Base-by-base conservation (phyloP, 2,888 invertebrate species). In the Agriopis marginaria region DNA sequence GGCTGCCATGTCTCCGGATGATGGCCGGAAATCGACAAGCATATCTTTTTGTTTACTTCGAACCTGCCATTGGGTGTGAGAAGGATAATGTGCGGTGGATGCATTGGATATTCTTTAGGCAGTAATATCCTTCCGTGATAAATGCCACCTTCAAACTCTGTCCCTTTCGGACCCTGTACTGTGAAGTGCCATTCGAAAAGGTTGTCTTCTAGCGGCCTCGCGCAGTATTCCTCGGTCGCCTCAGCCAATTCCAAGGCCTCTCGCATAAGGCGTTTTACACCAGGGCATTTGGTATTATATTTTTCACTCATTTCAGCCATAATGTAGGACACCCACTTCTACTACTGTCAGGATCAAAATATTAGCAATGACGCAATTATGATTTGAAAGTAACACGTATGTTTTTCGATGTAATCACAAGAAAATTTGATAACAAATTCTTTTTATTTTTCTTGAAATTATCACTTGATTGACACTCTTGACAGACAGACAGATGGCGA, bases 1-100 rank as follows among this genome's bases (percentile, higher is more conserved):
- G 99, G 99, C 85, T 98, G 98, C 99, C 99, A 99, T 49, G 98
- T 98, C 89, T 99, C 99, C n/a, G 99, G 99, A 89, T 99, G 99
- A 90, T 98, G 97, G 7, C 98, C 98, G 71, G 98, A 99, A 81
- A 99, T 99, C 74, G 98, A 98, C 76, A 99, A 92, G 87, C 99
- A 99, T 81, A 99, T 98, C 91, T 99, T 99, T 88, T 98, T 98
- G 87, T 98, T 97, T 9, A 96, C 96, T 93, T 99, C 98, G 92
- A 99, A 99, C 77, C 99, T 95, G 58, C 99, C 99, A 89, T 98
- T 99, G 3, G 98, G 98, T 39, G 99, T 99, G 62, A 99, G 89
- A 60, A 99, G 92, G 82, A 99, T 98, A 77, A 99, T 98, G 87
- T 98, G 98, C 7, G 99, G 99, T 63, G 99, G 99, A 91, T 99